phyloP scores from a whole-genome alignment of 2,888 invertebrate genomes.

The Pelosia muscerda region DNA sequence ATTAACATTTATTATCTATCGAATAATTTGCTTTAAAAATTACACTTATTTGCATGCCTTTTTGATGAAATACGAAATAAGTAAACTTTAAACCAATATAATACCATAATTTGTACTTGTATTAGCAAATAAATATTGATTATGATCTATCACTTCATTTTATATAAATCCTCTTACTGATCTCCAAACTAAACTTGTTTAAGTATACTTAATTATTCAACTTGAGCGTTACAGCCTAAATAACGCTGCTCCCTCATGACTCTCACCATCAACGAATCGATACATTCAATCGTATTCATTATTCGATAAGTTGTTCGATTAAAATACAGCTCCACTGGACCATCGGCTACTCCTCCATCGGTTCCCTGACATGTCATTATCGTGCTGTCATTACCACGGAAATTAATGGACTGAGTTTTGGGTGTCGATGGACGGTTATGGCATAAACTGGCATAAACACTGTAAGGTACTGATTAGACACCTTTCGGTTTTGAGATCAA shows the following conservation, averaged over 20 bases:
- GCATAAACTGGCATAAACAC: slow-evolving; percentile 21
- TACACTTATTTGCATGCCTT: too few relatives aligned
- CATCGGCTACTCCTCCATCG: slow-evolving; percentile 39
- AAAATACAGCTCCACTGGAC: slow-evolving; percentile 63
- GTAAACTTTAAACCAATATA: too few relatives aligned
- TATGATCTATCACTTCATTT: too few relatives aligned
- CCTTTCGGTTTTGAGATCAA: slow-evolving; percentile 1
- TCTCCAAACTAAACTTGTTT: too few relatives aligned
- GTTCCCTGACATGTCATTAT: slow-evolving; percentile 23
- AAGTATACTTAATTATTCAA: neutral
- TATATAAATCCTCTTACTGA: too few relatives aligned
- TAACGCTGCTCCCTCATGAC: neutral
- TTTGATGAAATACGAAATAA: too few relatives aligned
- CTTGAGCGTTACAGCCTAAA: neutral
- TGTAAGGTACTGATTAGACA: slow-evolving; percentile 11
- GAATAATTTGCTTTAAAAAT: too few relatives aligned
- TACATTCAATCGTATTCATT: slow-evolving; percentile 46
- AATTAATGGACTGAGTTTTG: slow-evolving; percentile 24
- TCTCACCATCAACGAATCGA: slow-evolving; percentile 23
- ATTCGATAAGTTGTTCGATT: slow-evolving; percentile 72
- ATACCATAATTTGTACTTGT: too few relatives aligned
- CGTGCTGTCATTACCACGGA: slow-evolving; percentile 23
- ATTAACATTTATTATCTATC: too few relatives aligned
- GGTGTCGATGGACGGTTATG: slow-evolving; percentile 22
- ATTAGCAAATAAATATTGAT: too few relatives aligned